A percentile compares a stretch with the other conserved stretches of the same genome.
phyloP scores from a whole-genome alignment of 2,113 vertebrate genomes.

The Capreolus pygargus region DNA sequence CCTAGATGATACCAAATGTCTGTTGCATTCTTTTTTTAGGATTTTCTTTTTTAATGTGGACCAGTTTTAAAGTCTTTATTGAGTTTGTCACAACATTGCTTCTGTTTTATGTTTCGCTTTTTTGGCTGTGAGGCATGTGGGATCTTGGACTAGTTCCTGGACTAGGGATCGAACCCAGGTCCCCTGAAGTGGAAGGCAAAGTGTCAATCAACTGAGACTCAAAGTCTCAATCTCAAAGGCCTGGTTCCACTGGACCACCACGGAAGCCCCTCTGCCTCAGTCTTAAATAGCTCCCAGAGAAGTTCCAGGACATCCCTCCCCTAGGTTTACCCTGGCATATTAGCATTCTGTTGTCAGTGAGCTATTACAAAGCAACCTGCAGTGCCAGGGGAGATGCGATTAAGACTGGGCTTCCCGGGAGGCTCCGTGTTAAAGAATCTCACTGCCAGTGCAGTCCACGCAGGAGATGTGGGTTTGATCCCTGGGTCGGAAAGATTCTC shows the following conservation, averaged over 20 bases:
- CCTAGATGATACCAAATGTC: not conserved
- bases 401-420: not conserved
- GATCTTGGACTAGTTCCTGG: not conserved
- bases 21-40: not conserved
- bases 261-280: not conserved
- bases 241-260: not conserved
- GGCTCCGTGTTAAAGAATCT: not conserved
- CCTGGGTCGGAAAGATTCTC: not conserved
- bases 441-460: not conserved
- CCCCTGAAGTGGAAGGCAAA: not conserved
- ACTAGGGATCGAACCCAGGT: not conserved
- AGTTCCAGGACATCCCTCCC: not conserved
- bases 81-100: not conserved
- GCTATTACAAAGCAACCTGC: not conserved
- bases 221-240: not conserved
- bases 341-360: not conserved
- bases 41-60: not conserved
- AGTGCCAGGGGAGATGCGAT: fast-evolving
- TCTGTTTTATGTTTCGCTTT: not conserved
- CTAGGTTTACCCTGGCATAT: not conserved
- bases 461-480: not conserved
- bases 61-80: not conserved
- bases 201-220: not conserved
- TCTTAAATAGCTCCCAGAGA: not conserved
- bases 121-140: not conserved